Percentiles rank a stretch among this genome's conserved stretches.
phyloP scores from a whole-genome alignment of 2,888 invertebrate genomes.

The Nezara viridula region DNA sequence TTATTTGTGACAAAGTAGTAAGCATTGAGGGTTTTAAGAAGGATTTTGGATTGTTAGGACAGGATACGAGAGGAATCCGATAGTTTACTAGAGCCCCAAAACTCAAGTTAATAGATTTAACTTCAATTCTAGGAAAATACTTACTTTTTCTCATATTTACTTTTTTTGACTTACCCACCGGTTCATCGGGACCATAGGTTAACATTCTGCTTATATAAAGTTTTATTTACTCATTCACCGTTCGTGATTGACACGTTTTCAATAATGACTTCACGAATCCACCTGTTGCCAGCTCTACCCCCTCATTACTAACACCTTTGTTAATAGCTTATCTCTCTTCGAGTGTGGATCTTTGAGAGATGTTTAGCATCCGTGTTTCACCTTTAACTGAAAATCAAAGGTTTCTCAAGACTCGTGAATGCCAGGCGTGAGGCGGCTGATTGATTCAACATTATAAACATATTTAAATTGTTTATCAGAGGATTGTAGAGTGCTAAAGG shows the following conservation, averaged over 20 bases:
- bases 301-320: conserved; percentile 23
- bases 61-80: no score
- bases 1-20: no score
- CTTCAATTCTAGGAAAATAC: no score
- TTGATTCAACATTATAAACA: conserved; percentile 35
- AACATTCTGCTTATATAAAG: neutral
- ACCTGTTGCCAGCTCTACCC: neutral
- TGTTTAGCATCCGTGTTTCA: conserved; percentile 40
- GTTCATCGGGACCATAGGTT: neutral
- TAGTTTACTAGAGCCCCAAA: no score
- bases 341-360: neutral
- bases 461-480: conserved; percentile 40
- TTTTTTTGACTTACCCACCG: neutral
- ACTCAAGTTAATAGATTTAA: no score
- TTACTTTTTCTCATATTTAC: no score
- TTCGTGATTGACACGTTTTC: conserved; percentile 28
- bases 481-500: conserved; percentile 27
- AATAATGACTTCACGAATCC: conserved; percentile 24
- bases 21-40: no score
- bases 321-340: neutral
- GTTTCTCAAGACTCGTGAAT: conserved; percentile 40
- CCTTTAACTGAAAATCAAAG: conserved; percentile 34
- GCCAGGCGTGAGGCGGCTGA: conserved; percentile 24
- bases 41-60: no score
- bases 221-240: neutral